Percentiles rank a stretch among this genome's conserved stretches.
Conservation (phyloP, 30 jellyfish, hydroid and myxozoan genomes). For the Hydra vulgaris region DNA sequence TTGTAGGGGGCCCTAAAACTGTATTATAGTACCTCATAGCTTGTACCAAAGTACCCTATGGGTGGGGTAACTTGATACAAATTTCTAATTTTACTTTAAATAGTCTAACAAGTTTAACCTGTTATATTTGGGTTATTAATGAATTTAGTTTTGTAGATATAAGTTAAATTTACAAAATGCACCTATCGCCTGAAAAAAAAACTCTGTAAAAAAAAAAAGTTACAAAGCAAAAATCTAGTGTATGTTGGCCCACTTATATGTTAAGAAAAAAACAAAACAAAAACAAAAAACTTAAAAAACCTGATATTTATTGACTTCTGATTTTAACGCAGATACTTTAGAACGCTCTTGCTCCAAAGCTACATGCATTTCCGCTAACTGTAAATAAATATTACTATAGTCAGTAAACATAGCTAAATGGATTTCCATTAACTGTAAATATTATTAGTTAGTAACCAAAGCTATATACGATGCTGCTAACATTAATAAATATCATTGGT, state of each 20-base stretch:
- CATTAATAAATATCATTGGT: slow-evolving; percentile 13
- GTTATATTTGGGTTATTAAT: too few species aligned
- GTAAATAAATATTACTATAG: too few species aligned
- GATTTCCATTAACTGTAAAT: too few species aligned
- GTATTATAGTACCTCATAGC: too few species aligned
- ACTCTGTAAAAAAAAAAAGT: background rate
- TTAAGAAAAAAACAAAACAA: background rate
- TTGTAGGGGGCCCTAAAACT: too few species aligned
- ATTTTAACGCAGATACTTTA: slow-evolving; percentile 46
- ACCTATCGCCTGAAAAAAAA: background rate
- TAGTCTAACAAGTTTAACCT: too few species aligned
- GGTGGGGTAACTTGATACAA: too few species aligned
- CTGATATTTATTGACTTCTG: slow-evolving; percentile 55
- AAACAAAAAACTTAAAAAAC: slow-evolving; percentile 1
- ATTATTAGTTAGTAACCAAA: too few species aligned
- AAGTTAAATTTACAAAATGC: background rate
- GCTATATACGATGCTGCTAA: slow-evolving; percentile 52
- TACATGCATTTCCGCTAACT: slow-evolving; percentile 66
- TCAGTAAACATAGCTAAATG: too few species aligned
- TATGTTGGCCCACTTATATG: background rate
- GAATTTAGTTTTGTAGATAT: background rate
- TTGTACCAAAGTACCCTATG: too few species aligned
- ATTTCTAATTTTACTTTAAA: too few species aligned
- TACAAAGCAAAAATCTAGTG: too few species aligned
- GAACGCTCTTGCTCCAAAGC: slow-evolving; percentile 84